Evolutionary conservation across 1,140 invertebrate genomes (phyloP), one percentile per base, ranked within the genome.

Genomic region (Delia radicum): DNA sequence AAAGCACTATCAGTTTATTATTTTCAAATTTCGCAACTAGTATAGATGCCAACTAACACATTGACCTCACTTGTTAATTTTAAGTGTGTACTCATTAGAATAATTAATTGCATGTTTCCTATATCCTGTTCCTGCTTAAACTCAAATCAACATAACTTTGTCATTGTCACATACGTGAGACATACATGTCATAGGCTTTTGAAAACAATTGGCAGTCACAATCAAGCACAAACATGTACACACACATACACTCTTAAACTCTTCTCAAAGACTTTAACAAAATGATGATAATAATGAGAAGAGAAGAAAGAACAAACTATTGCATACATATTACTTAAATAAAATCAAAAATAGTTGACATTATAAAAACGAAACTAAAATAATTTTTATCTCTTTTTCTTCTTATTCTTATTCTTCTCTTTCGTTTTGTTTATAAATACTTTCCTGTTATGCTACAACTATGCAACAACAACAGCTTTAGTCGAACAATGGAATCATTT

Each of bases 401-500:
- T 78, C 21, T 77, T 78, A n/a, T n/a, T n/a, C n/a, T 27, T 75
- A 26, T 27, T 42, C 27, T 73, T 78, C 79, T 74, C 74, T 37
- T 74, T 63, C 29, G n/a, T 28, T 37, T 7, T 18, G 13, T 13
- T 21, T 33, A 8, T 2, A 8, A 61, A 6, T 29, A 42, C 28
- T 29, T 28, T 27, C 31, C 28, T 21, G 29, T 18, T 55, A 61
- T 61, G 26, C 72, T 62, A 18, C 15, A 4, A n/a, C 46, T 18
- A 71, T 33, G 15, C 33, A 24, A 55, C 46, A 15, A 74, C 73
- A 74, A 76, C 26, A 85, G 83, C 77, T 81, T 81, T 77, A 85
- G 83, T 77, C 82, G 83, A 77, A 85, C 83, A 81, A 85, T 85
- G 83, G 84, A 86, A 79, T 86, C 85, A 79, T 86, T 86, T 80